These are phyloP conservation scores for Trissolcus japonicus DNA, from an alignment of 2,888 invertebrate species.

Conservation along the genomic window DNA sequence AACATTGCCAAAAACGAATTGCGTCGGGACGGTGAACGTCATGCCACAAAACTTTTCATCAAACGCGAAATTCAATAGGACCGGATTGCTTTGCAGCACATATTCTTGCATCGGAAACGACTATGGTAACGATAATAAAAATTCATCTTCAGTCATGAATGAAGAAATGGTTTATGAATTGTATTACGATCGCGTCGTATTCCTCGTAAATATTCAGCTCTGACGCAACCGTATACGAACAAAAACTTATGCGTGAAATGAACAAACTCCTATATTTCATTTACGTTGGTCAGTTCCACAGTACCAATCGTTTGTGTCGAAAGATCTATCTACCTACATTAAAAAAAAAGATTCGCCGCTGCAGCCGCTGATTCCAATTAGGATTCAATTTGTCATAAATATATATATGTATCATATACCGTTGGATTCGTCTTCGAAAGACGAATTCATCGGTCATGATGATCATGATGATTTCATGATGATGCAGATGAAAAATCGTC, in stretches of 20 bases:
- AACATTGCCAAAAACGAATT: no score
- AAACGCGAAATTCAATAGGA: conserved; percentile 9
- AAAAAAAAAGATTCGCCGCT: no score
- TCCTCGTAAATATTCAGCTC: conserved; percentile 49
- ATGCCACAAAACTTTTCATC: conserved; percentile 5
- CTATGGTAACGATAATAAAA: conserved; percentile 18
- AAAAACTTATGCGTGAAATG: conserved; percentile 57
- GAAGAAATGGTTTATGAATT: conserved; percentile 43
- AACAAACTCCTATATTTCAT: conserved; percentile 64
- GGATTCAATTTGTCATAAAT: no score
- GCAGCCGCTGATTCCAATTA: no score
- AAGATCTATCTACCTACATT: no score
- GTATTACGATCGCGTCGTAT: conserved; percentile 24
- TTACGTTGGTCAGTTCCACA: conserved; percentile 50
- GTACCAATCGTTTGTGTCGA: conserved; percentile 33
- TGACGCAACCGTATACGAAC: conserved; percentile 34
- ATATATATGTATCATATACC: no score
- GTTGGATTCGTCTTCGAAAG: no score
- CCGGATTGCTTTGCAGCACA: neutral
- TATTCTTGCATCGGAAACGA: conserved; percentile 18
- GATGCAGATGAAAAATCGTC: no score
- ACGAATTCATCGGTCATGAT: no score
- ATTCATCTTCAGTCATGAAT: conserved; percentile 20
- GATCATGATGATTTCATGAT: no score
- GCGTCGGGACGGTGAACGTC: conserved; percentile 1